Conservation (phyloP, 2,888 invertebrate genomes). For the Synanthedon andrenaeformis region DNA sequence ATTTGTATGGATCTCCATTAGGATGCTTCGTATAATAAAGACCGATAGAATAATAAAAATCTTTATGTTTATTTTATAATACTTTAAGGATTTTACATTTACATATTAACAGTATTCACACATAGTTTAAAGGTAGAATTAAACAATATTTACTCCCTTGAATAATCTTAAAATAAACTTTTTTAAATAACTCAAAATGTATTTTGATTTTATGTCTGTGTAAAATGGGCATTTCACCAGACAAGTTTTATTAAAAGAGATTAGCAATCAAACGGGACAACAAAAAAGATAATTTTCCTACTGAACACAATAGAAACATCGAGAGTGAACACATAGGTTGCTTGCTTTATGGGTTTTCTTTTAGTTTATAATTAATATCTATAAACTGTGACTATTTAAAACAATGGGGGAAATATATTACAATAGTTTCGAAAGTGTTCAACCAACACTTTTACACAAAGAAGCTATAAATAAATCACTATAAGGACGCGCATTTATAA, state of each 20-base stretch:
- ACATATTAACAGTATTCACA: too few relatives aligned
- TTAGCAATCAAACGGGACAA: constrained; percentile 13
- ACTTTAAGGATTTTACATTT: too few relatives aligned
- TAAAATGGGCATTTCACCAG: constrained; percentile 19
- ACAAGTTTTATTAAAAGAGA: constrained; percentile 15
- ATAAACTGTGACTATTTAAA: neutral
- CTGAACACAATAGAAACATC: constrained; percentile 23
- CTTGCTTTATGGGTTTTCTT: constrained; percentile 16
- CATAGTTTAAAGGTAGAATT: too few relatives aligned
- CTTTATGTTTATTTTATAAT: too few relatives aligned
- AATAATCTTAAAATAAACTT: neutral
- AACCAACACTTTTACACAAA: too few relatives aligned
- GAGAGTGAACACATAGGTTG: constrained; percentile 21
- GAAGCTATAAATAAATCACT: too few relatives aligned
- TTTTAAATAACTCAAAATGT: too few relatives aligned
- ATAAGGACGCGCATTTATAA: too few relatives aligned
- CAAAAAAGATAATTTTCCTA: constrained; percentile 18
- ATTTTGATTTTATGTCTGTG: neutral
- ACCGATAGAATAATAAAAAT: too few relatives aligned
- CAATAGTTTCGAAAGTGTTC: neutral
- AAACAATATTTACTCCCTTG: too few relatives aligned
- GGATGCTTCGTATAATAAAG: too few relatives aligned
- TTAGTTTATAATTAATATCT: constrained; percentile 4
- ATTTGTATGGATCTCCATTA: too few relatives aligned
- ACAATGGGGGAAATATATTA: neutral